Evolutionary conservation across 1,140 invertebrate genomes (phyloP).

Genomic region (Drosophila pachea): DNA sequence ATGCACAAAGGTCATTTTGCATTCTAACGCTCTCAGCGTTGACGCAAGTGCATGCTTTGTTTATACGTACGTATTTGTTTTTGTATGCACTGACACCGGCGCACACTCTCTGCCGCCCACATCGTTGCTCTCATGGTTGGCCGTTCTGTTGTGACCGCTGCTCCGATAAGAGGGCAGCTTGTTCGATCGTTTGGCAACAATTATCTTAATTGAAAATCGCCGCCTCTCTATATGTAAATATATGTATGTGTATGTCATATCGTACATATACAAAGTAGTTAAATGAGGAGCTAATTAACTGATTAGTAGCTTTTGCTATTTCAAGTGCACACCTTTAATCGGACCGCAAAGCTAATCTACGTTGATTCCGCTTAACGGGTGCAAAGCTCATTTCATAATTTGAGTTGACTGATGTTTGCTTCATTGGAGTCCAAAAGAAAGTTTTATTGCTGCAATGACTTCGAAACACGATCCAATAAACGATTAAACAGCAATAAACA

Average conservation of each 20-base stretch:
- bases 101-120: background rate
- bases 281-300: conserved; percentile 58
- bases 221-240: background rate
- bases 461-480: background rate
- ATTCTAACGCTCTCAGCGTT: conserved; percentile 19
- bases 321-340: conserved; percentile 37
- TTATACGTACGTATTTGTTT: conserved; percentile 12
- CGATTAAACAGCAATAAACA: conserved; percentile 2
- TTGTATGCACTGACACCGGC: conserved; percentile 35
- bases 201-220: conserved; percentile 57
- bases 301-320: conserved; percentile 46
- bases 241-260: conserved; percentile 6
- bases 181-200: conserved; percentile 67
- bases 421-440: conserved; percentile 18
- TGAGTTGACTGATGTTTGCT: conserved; percentile 17
- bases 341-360: conserved; percentile 31
- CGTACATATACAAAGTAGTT: conserved; percentile 4
- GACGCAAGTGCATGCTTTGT: conserved; percentile 20
- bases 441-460: conserved; percentile 7
- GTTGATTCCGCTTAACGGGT: conserved; percentile 3
- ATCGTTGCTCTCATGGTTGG: background rate
- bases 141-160: conserved; percentile 13
- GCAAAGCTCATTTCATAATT: conserved; percentile 42
- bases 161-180: conserved; percentile 41
- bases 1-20: conserved; percentile 45